Evolutionary conservation across 2,797 vertebrate species (phyloP), one percentile per base, ranked within the genome.

Genomic region (Sphenodon punctatus): DNA sequence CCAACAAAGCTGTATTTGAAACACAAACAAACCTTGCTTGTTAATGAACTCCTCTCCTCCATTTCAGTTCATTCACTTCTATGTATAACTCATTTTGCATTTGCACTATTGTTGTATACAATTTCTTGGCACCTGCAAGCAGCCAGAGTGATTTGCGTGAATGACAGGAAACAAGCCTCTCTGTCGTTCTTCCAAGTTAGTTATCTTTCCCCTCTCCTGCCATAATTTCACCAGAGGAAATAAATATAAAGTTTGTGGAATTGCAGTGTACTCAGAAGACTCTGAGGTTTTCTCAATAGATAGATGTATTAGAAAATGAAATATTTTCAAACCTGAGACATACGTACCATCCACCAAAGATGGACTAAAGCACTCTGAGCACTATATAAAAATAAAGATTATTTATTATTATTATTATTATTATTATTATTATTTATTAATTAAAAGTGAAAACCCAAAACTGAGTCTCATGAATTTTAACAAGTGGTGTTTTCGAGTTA

Each of bases 61-160:
- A 63, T 79, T 81, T 67, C 73, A 65, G 80, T 78, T 73, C 63
- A 53, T 10, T 19, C 67, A 36, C 79, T 73, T 73, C 45, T 68
- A 56, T 70, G 73, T 60, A 88, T 85, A 88, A 73, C 36, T 55
- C 38, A 16, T 48, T 89, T 78, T 89, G 12, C 81, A 46, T 60
- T 88, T 63, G 10, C 80, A 42, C 7, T 75, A 41, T 80, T 82
- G 56, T 70, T 72, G 58, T 56, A 75, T 17, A 45, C 59, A 79
- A 67, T 63, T 45, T 88, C 46, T 87, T 68, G 73, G 81, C 17
- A 27, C 75, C 51, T 76, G 27, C 43, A 69, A 59, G 32, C 34
- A 80, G 25, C 5, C 56, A 32, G 10, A 49, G 89, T 60, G 80
- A 32, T 22, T 67, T 43, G 9, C 23, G 36, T 84, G 71, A 73